phyloP scores from a whole-genome alignment of 2,888 invertebrate species.

The Cantharis rufa region DNA sequence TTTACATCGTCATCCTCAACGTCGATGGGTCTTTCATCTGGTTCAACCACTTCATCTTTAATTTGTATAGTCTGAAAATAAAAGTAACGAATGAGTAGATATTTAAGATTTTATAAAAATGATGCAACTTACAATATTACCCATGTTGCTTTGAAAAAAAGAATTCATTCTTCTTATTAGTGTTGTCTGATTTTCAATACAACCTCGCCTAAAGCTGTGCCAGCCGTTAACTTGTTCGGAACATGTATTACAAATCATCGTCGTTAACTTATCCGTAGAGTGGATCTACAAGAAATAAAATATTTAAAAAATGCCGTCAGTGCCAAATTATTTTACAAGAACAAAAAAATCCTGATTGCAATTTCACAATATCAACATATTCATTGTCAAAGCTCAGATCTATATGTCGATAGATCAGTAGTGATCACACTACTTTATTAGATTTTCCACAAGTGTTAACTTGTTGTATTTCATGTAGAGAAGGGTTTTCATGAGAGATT shows the following conservation, averaged over 20 bases:
- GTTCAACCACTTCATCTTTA: constrained; percentile 43
- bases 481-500: no score
- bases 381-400: no score
- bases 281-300: constrained; percentile 63
- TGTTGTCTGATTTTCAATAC: constrained; percentile 68
- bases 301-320: no score
- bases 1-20: constrained; percentile 17
- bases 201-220: constrained; percentile 67
- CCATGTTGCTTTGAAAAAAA: constrained; percentile 11
- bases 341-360: no score
- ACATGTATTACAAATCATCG: constrained; percentile 68
- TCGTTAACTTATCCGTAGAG: constrained; percentile 66
- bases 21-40: neutral
- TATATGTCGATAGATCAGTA: no score
- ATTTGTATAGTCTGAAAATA: constrained; percentile 44
- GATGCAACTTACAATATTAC: constrained; percentile 7
- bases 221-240: constrained; percentile 68
- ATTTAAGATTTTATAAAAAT: neutral
- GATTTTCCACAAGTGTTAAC: no score
- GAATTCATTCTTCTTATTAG: constrained; percentile 61
- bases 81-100: neutral
- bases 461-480: no score
- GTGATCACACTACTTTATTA: no score
- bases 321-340: no score
- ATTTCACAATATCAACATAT: no score